These are phyloP conservation scores for Antitype chi DNA, from an alignment of 2,888 invertebrate species.

Conservation along the genomic window DNA sequence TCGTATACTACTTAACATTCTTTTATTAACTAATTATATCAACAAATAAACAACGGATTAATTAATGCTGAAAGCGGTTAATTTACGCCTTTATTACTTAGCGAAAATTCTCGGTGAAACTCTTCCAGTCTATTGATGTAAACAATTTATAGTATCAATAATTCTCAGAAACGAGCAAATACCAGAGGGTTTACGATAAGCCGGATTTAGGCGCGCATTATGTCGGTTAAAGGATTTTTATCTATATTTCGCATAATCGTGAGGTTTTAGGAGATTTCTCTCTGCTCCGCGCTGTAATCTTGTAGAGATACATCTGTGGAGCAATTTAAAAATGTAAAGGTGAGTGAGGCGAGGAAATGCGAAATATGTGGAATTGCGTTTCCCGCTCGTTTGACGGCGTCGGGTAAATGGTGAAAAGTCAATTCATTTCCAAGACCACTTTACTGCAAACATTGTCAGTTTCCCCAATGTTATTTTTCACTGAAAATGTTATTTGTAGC, in stretches of 20 bases:
- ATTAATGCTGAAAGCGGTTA: slow-evolving; percentile 52
- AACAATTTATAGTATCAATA: slow-evolving; percentile 68
- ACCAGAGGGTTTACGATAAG: slow-evolving; percentile 70
- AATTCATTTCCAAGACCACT: slow-evolving; percentile 58
- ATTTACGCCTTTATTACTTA: slow-evolving; percentile 52
- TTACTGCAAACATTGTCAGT: slow-evolving; percentile 63
- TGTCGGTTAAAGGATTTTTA: slow-evolving; percentile 67
- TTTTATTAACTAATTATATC: slow-evolving; percentile 69
- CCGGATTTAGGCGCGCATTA: slow-evolving; percentile 65
- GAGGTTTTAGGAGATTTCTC: slow-evolving; percentile 41
- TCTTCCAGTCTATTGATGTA: slow-evolving; percentile 52
- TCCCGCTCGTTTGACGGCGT: slow-evolving; percentile 37
- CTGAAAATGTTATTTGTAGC: slow-evolving; percentile 77
- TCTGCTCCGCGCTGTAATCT: slow-evolving; percentile 41
- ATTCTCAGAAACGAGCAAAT: slow-evolving; percentile 66
- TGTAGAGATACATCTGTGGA: slow-evolving; percentile 35
- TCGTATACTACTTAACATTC: slow-evolving; percentile 68
- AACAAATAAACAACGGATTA: slow-evolving; percentile 58
- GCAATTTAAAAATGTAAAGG: slow-evolving; percentile 45
- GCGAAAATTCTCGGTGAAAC: slow-evolving; percentile 47
- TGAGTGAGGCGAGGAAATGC: slow-evolving; percentile 43
- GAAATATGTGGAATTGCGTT: slow-evolving; percentile 47
- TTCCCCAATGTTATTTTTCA: slow-evolving; percentile 71
- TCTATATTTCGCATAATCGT: slow-evolving; percentile 69
- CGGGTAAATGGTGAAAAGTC: slow-evolving; percentile 55